Base-by-base conservation (phyloP, 2,113 vertebrate species). In the Corythornis madagascariensis region DNA sequence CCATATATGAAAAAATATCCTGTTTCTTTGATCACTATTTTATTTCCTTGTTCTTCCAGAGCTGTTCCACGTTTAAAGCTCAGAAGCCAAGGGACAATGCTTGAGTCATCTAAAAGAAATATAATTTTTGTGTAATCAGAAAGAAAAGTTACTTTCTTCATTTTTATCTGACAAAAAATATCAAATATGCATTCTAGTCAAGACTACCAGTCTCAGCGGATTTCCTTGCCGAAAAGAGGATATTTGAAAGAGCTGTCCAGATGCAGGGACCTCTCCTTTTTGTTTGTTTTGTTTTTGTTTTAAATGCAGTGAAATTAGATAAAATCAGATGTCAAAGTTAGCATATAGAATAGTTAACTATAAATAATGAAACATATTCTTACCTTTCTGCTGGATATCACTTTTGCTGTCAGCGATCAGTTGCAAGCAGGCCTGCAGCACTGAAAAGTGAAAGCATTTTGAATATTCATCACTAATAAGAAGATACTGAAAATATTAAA, bases 1-100 rank as follows among this genome's bases (percentile, higher is more conserved):
- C 99, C 98, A 91, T 99, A 99, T 88, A 99, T 98, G 72, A 99
- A 99, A 97, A 98, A 99, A 97, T 98, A 98, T 59, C 99, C 99
- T 6, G 98, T 98, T 97, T 99, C 98, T 94, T 96, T 98, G 90
- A 99, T 98, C 40, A 98, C 63, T 56, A 99, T 99, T 91, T 97
- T 98, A 96, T 99, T 98, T 70, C 97, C 96, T n/a, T 97, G 97
- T 28, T 97, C 96, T 88, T 98, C 98, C 61, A 99, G 94, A 86
- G 99, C 98, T 14, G 96, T 96, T 91, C 99, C 99, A 92, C 98
- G 98, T 95, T 93, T 98, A 94, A 99, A 98, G 85, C 99, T 99
- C n/a, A 98, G 96, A 88, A 98, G 98, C 99, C 99, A 99, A 2
- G 99, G 99, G 65, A 98, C 97, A 70, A 98, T 97, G 10, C 97